Base-by-base conservation (phyloP, 2,888 invertebrate genomes). In the Spicauda simplicius region DNA sequence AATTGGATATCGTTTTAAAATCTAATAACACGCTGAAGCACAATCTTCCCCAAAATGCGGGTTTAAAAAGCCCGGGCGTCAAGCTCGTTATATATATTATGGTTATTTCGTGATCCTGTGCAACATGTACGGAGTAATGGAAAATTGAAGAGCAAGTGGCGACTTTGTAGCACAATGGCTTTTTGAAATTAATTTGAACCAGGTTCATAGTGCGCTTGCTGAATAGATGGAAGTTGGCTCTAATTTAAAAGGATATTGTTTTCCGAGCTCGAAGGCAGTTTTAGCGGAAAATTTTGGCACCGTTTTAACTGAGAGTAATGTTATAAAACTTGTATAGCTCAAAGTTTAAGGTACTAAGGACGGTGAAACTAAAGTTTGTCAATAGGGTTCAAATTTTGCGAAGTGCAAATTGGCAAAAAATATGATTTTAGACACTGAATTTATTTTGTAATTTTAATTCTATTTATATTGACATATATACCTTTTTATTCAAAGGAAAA, bases 241-340 rank as follows among this genome's bases (percentile, higher is more conserved):
- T 61, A 12, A 61, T 61, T 61, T 53, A 53, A 50, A 61, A 53
- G 19, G 19, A 33, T 14, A 61, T 61, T 61, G 61, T 61, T 61
- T 41, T 60, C 6, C 19, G 14, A n/a, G 45, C 45, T n/a, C n/a
- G 6, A 45, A 45, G 45, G 45, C 45, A 41, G 41, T 45, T 45
- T 45, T 11, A 18, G 33, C n/a, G 16, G 11, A 33, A 52, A 16
- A 30, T 12, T 16, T 52, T 11, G 4, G 12, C 33, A 25, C 33
- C 14, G 18, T 60, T 60, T 60, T 60, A 45, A 14, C 3, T 11
- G 14, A 41, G 41, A n/a, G n/a, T n/a, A 45, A 45, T 6, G n/a
- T 45, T 45, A 45, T 45, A n/a, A 45, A 45, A 45, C n/a, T 14
- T 6, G 45, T 2, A 6, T 37, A 37, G 37, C 12, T 37, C 37